Evolutionary conservation across 2,888 invertebrate genomes (phyloP).

Genomic region (Drosophila stalkeri): DNA sequence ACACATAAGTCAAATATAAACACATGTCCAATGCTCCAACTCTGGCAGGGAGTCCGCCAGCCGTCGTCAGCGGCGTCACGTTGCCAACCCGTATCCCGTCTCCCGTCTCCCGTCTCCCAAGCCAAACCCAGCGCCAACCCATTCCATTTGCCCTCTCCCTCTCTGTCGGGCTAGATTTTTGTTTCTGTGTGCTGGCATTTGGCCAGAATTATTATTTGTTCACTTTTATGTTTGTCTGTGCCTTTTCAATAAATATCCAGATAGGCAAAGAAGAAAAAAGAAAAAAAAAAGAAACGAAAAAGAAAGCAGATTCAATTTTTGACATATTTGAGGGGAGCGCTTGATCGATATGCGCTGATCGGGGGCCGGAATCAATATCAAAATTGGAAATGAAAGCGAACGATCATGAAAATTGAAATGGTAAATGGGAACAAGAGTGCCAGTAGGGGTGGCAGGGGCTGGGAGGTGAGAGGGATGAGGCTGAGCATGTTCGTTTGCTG

Average conservation of each 20-base stretch:
- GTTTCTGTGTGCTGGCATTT: slow-evolving; percentile 64
- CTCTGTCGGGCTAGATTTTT: slow-evolving; percentile 45
- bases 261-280: slow-evolving; percentile 15
- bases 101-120: too few species aligned
- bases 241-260: slow-evolving; percentile 77
- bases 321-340: slow-evolving; percentile 65
- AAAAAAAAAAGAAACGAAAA: not conserved
- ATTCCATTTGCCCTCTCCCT: not conserved
- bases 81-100: slow-evolving; percentile 51
- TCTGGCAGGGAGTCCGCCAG: slow-evolving; percentile 49
- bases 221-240: slow-evolving; percentile 81
- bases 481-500: slow-evolving; percentile 29
- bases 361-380: slow-evolving; percentile 18
- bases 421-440: slow-evolving; percentile 1
- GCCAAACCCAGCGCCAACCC: not conserved
- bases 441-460: not conserved
- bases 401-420: slow-evolving; percentile 15
- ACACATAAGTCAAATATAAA: slow-evolving; percentile 76
- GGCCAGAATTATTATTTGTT: slow-evolving; percentile 79
- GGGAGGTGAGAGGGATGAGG: not conserved
- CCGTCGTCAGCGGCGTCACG: slow-evolving; percentile 31
- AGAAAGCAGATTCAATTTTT: slow-evolving; percentile 59
- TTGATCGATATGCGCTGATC: slow-evolving; percentile 46
- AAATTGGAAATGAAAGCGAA: slow-evolving; percentile 11
- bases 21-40: slow-evolving; percentile 59